Conservation (phyloP, 2,797 vertebrate species). For the Liasis olivaceus region DNA sequence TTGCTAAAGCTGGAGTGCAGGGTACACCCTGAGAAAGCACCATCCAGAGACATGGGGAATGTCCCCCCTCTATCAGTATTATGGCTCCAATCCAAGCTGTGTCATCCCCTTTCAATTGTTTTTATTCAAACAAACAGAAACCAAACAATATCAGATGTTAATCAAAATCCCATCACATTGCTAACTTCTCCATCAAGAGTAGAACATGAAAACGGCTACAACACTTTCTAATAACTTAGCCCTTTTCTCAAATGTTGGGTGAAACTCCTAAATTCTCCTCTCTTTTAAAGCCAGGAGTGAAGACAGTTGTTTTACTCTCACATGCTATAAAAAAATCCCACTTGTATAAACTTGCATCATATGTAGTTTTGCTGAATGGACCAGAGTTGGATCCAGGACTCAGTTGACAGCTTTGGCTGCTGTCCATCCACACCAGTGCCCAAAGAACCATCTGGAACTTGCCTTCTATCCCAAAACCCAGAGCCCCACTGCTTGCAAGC, state of each 20-base stretch:
- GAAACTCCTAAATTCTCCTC: conserved; percentile 59
- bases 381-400: conserved; percentile 25
- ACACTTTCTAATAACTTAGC: conserved; percentile 39
- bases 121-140: not conserved
- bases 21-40: not conserved
- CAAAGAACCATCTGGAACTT: not conserved
- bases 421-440: not conserved
- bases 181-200: not conserved
- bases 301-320: not conserved
- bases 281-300: not conserved
- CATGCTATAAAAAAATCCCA: not conserved
- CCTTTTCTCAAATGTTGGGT: conserved; percentile 58
- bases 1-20: not conserved
- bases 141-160: not conserved
- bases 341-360: not conserved
- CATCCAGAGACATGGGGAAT: not conserved
- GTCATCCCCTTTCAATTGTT: not conserved
- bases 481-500: not conserved
- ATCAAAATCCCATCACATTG: not conserved
- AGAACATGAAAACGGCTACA: not conserved
- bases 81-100: not conserved
- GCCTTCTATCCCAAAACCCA: accelerated
- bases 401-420: not conserved
- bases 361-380: conserved; percentile 1
- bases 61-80: no score